A percentile compares a stretch with the other conserved stretches of the same genome.
Evolutionary conservation across 2,797 vertebrate species (phyloP).

Genomic region (Coreius guichenoti): DNA sequence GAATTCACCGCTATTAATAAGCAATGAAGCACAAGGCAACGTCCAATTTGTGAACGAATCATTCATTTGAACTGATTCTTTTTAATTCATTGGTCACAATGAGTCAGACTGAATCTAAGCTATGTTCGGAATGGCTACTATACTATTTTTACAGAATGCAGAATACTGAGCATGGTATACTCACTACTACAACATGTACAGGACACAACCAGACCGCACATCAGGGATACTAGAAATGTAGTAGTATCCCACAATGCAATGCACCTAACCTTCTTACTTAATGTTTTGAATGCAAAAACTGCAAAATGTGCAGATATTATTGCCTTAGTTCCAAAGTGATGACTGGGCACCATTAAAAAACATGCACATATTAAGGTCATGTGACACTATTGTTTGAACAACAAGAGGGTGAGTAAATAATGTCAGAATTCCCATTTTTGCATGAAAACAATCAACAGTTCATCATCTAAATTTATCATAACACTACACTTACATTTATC

Average conservation of each 20-base stretch:
- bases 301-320: not conserved
- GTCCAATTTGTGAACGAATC: not conserved
- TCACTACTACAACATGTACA: not conserved
- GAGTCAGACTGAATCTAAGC: not conserved
- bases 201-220: not conserved
- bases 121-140: not conserved
- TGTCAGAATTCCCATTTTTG: not conserved
- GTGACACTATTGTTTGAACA: not conserved
- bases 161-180: not conserved
- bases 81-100: not conserved
- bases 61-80: not conserved
- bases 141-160: not conserved
- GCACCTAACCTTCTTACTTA: not conserved
- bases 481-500: not conserved
- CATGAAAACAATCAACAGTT: not conserved
- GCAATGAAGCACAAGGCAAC: not conserved
- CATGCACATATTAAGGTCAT: not conserved
- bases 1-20: not conserved
- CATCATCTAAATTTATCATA: not conserved
- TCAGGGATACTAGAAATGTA: not conserved
- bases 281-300: not conserved
- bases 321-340: not conserved
- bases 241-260: not conserved
- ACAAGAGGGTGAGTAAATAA: not conserved
- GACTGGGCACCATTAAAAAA: not conserved